phyloP scores from a whole-genome alignment of 2,113 vertebrate species.

The Opisthocomus hoazin region DNA sequence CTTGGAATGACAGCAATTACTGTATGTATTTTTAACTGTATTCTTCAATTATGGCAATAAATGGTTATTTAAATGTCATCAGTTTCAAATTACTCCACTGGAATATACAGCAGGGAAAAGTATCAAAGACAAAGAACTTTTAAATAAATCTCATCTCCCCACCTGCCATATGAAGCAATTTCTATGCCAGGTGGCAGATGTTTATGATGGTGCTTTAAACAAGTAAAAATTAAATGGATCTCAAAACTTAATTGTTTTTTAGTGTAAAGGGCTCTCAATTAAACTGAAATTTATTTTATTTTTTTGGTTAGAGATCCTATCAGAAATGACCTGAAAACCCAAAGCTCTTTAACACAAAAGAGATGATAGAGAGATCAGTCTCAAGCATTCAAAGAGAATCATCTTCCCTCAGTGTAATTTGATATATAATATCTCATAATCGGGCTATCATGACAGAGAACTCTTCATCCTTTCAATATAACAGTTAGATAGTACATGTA shows the following conservation, averaged over 20 bases:
- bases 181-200: slow-evolving; percentile 76
- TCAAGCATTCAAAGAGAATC: slow-evolving; percentile 4
- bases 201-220: slow-evolving; percentile 71
- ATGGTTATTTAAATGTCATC: slow-evolving; percentile 73
- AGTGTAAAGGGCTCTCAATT: slow-evolving; percentile 43
- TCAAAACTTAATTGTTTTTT: slow-evolving; percentile 67
- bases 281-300: neutral
- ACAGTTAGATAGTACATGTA: neutral
- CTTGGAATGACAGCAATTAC: slow-evolving; percentile 60
- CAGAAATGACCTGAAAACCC: slow-evolving; percentile 36
- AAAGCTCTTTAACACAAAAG: neutral
- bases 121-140: slow-evolving; percentile 75
- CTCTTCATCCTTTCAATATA: slow-evolving; percentile 21
- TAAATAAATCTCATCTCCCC: slow-evolving; percentile 72
- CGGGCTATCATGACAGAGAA: neutral
- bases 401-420: neutral
- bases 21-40: slow-evolving; percentile 61
- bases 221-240: slow-evolving; percentile 73
- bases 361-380: slow-evolving; percentile 16
- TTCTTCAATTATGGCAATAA: slow-evolving; percentile 69
- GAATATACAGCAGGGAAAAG: slow-evolving; percentile 66
- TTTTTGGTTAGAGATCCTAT: slow-evolving; percentile 3
- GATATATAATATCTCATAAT: slow-evolving; percentile 24
- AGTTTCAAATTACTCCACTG: slow-evolving; percentile 67
- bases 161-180: slow-evolving; percentile 70